phyloP scores from a whole-genome alignment of 2,797 vertebrate species.

The Labeo calbasu region DNA sequence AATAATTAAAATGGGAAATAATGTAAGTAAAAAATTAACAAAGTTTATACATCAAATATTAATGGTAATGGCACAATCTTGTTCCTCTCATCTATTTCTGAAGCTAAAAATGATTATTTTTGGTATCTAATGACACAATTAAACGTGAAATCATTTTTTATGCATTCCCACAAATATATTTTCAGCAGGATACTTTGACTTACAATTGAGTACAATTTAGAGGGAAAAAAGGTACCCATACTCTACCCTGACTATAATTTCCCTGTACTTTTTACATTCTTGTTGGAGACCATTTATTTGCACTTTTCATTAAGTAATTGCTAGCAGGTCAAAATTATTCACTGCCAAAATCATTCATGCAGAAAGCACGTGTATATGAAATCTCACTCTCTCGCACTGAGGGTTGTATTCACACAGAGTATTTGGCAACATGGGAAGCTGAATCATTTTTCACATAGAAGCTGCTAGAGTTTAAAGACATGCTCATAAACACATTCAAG shows the following conservation, averaged over 20 bases:
- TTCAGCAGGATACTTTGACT: neutral
- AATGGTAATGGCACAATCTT: neutral
- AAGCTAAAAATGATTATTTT: neutral
- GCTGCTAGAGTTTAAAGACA: slow-evolving; percentile 6
- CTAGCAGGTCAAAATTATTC: neutral
- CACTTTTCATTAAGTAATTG: neutral
- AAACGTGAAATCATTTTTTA: neutral
- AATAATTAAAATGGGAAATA: neutral
- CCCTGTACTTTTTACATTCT: neutral
- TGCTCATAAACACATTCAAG: neutral
- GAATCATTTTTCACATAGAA: slow-evolving; percentile 6
- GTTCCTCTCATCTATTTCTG: too few species aligned
- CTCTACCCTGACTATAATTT: neutral
- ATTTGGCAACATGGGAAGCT: neutral
- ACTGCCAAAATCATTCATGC: neutral
- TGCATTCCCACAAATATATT: neutral
- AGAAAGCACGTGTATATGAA: neutral
- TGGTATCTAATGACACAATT: neutral
- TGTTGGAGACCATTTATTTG: neutral
- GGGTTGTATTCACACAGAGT: neutral
- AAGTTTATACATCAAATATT: neutral
- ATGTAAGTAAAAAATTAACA: neutral
- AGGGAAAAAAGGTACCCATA: neutral
- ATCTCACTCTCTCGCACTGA: neutral
- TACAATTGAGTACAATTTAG: neutral